Percentiles rank a stretch among this genome's conserved stretches.
These are phyloP conservation scores for Channa striata DNA, from an alignment of 2,797 vertebrate genomes.

Conservation along the genomic window DNA sequence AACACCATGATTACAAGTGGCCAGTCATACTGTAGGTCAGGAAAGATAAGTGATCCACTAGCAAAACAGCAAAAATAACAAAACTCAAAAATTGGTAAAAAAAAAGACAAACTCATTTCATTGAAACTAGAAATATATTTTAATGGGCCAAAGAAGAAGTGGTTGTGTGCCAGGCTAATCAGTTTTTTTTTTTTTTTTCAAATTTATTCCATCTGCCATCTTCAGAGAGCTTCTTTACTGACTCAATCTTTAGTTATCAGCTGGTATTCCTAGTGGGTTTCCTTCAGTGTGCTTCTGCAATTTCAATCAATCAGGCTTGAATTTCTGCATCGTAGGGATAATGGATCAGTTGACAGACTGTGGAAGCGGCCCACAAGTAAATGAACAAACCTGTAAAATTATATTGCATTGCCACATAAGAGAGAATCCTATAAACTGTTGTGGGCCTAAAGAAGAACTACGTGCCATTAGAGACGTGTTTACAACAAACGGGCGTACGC, in stretches of 20 bases:
- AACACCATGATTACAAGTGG: background rate
- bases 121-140: background rate
- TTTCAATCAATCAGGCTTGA: constrained; percentile 49
- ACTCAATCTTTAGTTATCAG: constrained; percentile 27
- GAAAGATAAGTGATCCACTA: background rate
- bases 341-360: constrained; percentile 25
- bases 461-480: no score
- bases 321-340: constrained; percentile 8
- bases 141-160: background rate
- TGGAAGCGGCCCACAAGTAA: constrained; percentile 6
- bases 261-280: constrained; percentile 19
- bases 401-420: constrained; percentile 5
- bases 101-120: background rate
- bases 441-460: no score
- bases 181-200: background rate
- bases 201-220: constrained; percentile 32
- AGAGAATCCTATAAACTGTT: constrained; percentile 1
- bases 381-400: constrained; percentile 17
- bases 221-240: constrained; percentile 14
- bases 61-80: background rate
- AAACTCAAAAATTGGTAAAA: background rate
- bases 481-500: no score
- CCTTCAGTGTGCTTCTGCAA: constrained; percentile 14
- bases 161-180: no score
- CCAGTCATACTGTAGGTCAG: background rate